Evolutionary conservation across 2,888 invertebrate genomes (phyloP).

Genomic region (Zhuqinia jingwanae): DNA sequence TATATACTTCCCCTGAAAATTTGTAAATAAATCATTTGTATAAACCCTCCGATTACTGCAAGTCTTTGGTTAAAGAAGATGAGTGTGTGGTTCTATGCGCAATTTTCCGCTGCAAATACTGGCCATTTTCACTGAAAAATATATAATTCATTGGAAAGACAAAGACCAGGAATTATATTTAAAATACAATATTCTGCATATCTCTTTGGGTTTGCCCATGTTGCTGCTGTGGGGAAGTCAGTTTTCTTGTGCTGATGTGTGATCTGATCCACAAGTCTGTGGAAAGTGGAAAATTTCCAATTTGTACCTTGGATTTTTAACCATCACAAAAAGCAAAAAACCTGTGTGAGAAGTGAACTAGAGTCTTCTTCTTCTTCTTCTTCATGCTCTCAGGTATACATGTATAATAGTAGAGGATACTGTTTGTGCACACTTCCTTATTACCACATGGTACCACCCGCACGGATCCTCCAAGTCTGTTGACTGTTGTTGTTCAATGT

Average conservation of each 20-base stretch:
- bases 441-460: constrained; percentile 64
- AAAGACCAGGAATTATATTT: not conserved
- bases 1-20: not conserved
- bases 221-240: not conserved
- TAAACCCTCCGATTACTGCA: not conserved
- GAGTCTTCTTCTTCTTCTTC: not conserved
- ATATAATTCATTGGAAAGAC: not conserved
- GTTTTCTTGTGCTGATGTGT: not conserved
- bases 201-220: not conserved
- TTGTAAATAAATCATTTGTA: not conserved
- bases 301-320: constrained; percentile 61
- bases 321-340: constrained; percentile 10
- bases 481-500: constrained; percentile 54
- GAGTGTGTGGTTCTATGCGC: too few relatives aligned
- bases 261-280: constrained; percentile 63
- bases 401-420: not conserved
- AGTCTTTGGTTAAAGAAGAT: too few relatives aligned
- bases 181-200: not conserved
- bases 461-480: constrained; percentile 57
- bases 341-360: constrained; percentile 19
- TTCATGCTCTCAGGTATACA: not conserved
- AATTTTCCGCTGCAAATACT: not conserved
- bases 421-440: constrained; percentile 27
- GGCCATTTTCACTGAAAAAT: not conserved
- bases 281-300: constrained; percentile 57